A percentile compares a stretch with the other conserved stretches of the same genome.
These are phyloP conservation scores for Scomber japonicus DNA, from an alignment of 2,113 vertebrate genomes.

Conservation along the genomic window DNA sequence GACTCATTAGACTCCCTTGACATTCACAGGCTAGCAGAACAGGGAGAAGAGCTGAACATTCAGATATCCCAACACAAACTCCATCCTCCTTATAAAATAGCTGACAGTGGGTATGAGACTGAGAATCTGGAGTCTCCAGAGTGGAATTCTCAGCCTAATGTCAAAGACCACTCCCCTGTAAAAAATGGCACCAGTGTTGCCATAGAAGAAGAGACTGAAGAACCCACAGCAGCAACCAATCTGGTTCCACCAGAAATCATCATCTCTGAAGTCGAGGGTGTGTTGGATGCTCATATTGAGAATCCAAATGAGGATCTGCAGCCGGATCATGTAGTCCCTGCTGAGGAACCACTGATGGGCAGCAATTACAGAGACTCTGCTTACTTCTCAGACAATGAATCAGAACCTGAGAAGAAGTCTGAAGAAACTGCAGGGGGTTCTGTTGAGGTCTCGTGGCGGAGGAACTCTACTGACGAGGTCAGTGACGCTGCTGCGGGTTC, in stretches of 20 bases:
- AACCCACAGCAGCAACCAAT: not conserved
- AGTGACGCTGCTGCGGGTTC: not conserved
- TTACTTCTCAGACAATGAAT: slow-evolving; percentile 98
- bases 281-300: slow-evolving; percentile 58
- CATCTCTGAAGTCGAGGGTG: slow-evolving; percentile 86
- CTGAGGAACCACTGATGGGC: slow-evolving; percentile 73
- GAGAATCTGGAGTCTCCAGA: slow-evolving; percentile 98
- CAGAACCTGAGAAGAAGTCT: slow-evolving; percentile 90
- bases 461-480: slow-evolving; percentile 19
- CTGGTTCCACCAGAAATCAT: slow-evolving; percentile 88
- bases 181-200: slow-evolving; percentile 61
- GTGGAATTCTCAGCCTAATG: slow-evolving; percentile 91
- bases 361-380: slow-evolving; percentile 94
- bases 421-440: slow-evolving; percentile 81
- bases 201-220: slow-evolving; percentile 57
- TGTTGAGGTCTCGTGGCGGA: slow-evolving; percentile 59
- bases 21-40: slow-evolving; percentile 86
- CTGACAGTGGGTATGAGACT: slow-evolving; percentile 97
- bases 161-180: slow-evolving; percentile 74
- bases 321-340: slow-evolving; percentile 45
- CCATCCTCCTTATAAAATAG: slow-evolving; percentile 92
- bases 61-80: slow-evolving; percentile 85
- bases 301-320: slow-evolving; percentile 43
- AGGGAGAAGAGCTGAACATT: slow-evolving; percentile 70
- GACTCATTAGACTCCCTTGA: slow-evolving; percentile 94